Percentiles rank a stretch among this genome's conserved stretches.
Conservation (phyloP, 2,888 invertebrate genomes). For the Cerastis rubricosa region DNA sequence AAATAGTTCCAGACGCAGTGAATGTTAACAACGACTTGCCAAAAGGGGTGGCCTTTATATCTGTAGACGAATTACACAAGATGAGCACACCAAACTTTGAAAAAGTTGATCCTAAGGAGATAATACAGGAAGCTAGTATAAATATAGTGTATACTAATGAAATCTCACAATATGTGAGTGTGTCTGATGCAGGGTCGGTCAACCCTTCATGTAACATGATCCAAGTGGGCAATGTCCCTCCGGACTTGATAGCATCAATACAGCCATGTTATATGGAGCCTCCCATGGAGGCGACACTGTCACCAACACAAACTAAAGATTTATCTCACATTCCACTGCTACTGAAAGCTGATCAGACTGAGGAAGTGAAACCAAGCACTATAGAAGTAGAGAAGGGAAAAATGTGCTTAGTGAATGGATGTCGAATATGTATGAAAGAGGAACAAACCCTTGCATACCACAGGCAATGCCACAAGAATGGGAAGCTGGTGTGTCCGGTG, state of each 20-base stretch:
- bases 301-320: slow-evolving; percentile 68
- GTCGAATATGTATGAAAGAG: slow-evolving; percentile 90
- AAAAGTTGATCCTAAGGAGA: slow-evolving; percentile 87
- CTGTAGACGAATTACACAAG: slow-evolving; percentile 86
- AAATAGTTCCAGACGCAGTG: slow-evolving; percentile 84
- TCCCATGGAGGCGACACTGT: slow-evolving; percentile 64
- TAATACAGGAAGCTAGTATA: slow-evolving; percentile 88
- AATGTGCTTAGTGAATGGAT: slow-evolving; percentile 90
- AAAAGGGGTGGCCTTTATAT: slow-evolving; percentile 86
- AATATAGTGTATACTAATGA: slow-evolving; percentile 88
- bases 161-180: slow-evolving; percentile 82
- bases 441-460: slow-evolving; percentile 92
- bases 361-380: slow-evolving; percentile 60
- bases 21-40: slow-evolving; percentile 80
- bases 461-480: slow-evolving; percentile 91
- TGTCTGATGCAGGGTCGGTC: slow-evolving; percentile 75
- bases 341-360: slow-evolving; percentile 69
- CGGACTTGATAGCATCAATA: slow-evolving; percentile 87
- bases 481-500: slow-evolving; percentile 91
- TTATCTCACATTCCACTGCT: slow-evolving; percentile 69
- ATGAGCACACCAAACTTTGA: slow-evolving; percentile 89
- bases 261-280: slow-evolving; percentile 70
- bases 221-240: slow-evolving; percentile 83
- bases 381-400: slow-evolving; percentile 71
- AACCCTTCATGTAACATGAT: slow-evolving; percentile 78